phyloP scores from a whole-genome alignment of 2,797 vertebrate species.

The Protonibea diacanthus region DNA sequence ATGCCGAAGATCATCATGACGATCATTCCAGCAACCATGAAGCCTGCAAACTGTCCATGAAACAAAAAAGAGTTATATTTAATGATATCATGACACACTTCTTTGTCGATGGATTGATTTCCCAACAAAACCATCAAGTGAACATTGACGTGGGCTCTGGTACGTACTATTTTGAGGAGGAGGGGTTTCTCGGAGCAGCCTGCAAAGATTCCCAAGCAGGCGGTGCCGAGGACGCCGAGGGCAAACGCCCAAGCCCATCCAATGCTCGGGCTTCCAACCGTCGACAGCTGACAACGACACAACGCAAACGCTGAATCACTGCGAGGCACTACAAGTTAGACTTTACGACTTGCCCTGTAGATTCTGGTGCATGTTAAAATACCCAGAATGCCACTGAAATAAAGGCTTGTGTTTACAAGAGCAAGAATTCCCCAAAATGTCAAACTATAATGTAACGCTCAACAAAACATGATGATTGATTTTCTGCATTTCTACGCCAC shows the following conservation, averaged over 20 bases:
- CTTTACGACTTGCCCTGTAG: no score
- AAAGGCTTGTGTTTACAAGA: no score
- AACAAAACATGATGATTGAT: no score
- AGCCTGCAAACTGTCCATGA: slow-evolving; percentile 68
- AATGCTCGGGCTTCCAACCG: neutral
- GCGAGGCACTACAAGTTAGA: neutral
- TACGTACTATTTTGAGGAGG: slow-evolving; percentile 63
- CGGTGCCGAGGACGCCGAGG: slow-evolving; percentile 51
- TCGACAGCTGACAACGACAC: slow-evolving; percentile 17
- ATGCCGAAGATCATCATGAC: slow-evolving; percentile 71
- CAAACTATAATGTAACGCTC: no score
- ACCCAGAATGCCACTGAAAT: no score
- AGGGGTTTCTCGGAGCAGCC: slow-evolving; percentile 47
- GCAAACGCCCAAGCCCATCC: slow-evolving; percentile 57
- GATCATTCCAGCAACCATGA: slow-evolving; percentile 65
- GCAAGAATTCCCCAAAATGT: no score
- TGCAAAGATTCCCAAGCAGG: slow-evolving; percentile 59
- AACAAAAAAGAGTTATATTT: neutral
- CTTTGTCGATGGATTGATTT: neutral
- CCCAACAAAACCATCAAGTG: neutral
- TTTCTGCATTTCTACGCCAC: no score
- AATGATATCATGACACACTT: neutral
- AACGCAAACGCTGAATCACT: neutral
- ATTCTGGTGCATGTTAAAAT: no score
- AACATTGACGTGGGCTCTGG: neutral